Evolutionary conservation across 2,888 invertebrate genomes (phyloP).

Genomic region (Neocrepidodera transversa): DNA sequence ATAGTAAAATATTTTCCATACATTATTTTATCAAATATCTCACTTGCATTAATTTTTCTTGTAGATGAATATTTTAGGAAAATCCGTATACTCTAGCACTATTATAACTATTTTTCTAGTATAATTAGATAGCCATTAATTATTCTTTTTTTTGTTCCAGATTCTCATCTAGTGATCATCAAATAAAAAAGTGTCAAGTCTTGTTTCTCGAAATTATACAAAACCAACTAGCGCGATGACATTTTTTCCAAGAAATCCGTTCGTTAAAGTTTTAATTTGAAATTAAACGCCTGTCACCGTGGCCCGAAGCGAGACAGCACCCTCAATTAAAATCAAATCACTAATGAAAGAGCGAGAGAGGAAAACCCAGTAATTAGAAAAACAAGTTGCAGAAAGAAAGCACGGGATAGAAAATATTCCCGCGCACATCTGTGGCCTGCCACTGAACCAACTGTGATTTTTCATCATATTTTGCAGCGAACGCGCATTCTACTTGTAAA

Average conservation of each 20-base stretch:
- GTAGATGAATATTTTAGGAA: too few relatives aligned
- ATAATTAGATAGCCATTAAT: background rate
- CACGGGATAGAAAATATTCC: conserved; percentile 48
- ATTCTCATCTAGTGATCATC: background rate
- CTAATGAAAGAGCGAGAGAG: conserved; percentile 45
- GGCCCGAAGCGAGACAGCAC: conserved; percentile 32
- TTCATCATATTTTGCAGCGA: conserved; percentile 54
- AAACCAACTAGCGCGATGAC: background rate
- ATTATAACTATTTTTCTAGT: too few relatives aligned
- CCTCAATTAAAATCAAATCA: conserved; percentile 44
- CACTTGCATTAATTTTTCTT: too few relatives aligned
- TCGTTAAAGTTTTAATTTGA: conserved; percentile 32
- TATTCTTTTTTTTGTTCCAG: background rate
- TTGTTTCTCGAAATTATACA: conserved; percentile 22
- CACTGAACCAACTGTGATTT: conserved; percentile 57
- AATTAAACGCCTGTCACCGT: conserved; percentile 35
- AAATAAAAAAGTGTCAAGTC: background rate
- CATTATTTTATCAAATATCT: too few relatives aligned
- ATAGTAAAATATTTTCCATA: too few relatives aligned
- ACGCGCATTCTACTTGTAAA: conserved; percentile 45
- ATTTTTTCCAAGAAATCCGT: conserved; percentile 31
- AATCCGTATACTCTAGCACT: too few relatives aligned
- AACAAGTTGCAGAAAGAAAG: conserved; percentile 51
- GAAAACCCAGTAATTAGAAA: conserved; percentile 52
- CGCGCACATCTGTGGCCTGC: conserved; percentile 57